Percentiles rank a stretch among this genome's conserved stretches.
Conservation (phyloP, 2,888 invertebrate genomes). For the Trachelus troglodyta region DNA sequence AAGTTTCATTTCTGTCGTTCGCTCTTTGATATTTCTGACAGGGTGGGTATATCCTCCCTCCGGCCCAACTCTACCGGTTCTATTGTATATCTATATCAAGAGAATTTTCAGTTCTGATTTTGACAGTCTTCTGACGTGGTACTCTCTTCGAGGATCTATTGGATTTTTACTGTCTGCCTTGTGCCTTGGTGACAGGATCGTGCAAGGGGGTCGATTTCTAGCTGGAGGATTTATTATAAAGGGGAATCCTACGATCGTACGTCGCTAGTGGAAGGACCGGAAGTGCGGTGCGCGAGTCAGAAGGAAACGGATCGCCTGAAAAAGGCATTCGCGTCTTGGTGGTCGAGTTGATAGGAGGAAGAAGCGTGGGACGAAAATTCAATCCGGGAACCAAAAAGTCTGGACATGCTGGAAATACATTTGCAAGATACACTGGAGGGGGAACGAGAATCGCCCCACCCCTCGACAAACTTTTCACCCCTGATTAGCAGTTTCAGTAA, state of each 20-base stretch:
- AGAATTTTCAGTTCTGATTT: background rate
- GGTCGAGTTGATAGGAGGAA: conserved; percentile 6
- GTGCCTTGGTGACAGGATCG: background rate
- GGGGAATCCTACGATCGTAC: background rate
- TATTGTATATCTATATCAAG: background rate
- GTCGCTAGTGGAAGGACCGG: conserved; percentile 22
- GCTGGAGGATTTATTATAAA: background rate
- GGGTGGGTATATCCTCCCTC: background rate
- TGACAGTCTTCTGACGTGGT: background rate
- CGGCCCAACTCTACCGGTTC: rapidly evolving
- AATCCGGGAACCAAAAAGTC: conserved; percentile 8
- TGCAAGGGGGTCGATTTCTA: background rate
- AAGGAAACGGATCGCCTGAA: conserved; percentile 13
- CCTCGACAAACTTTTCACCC: conserved; percentile 36
- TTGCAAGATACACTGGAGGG: conserved; percentile 42
- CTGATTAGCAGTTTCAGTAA: conserved; percentile 39
- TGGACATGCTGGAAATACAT: conserved; percentile 48
- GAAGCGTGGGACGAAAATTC: conserved; percentile 5
- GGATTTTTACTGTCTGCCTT: background rate
- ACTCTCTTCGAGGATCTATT: background rate
- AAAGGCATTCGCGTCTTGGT: conserved; percentile 34
- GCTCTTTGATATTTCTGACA: background rate
- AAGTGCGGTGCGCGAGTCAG: conserved; percentile 22
- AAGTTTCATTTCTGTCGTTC: background rate
- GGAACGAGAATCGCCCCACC: conserved; percentile 33